Evolutionary conservation across 2,113 vertebrate genomes (phyloP), one percentile per base, ranked within the genome.

Genomic region (Centropristis striata): DNA sequence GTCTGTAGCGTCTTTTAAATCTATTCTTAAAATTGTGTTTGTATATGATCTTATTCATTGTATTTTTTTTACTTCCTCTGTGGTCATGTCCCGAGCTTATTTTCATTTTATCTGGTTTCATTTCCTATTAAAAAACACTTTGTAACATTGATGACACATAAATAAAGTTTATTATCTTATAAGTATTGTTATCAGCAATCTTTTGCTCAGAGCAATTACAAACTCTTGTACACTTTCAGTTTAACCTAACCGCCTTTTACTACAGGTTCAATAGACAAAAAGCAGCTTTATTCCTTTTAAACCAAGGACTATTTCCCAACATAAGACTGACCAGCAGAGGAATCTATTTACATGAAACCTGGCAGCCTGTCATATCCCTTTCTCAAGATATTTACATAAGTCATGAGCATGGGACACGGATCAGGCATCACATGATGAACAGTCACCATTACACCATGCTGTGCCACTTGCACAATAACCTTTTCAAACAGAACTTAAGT

Each of bases 351-450:
- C 53, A 53, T 78, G 61, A 65, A 57, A 68, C 20, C 28, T 23
- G 18, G 28, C 42, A 20, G 13, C 3, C 9, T 20, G 25, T 8
- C n/a, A 37, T 21, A 57, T 68, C 44, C 15, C 15, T 53, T 55
- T 51, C 25, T 47, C 6, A 59, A 57, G 13, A 14, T 83, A 42
- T 75, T 74, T 80, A 75, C 72, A 74, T 71, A 74, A 85, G 65
- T 70, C 57, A 66, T 7, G 23, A 13, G 27, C 54, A 71, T 21
- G 64, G 36, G 55, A 78, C 47, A 23, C 0, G n/a, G 42, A 81
- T 77, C 71, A 82, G 68, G 36, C 44, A 60, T 84, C 78, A 80
- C 83, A 77, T 84, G 78, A 80, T 47, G 49, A 77, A 20, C 36
- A 50, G 47, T 74, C 75, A 84, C n/a, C 28, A 47, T 18, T 61